Base-by-base conservation (phyloP, 2,888 invertebrate genomes). In the Apotomis capreana region DNA sequence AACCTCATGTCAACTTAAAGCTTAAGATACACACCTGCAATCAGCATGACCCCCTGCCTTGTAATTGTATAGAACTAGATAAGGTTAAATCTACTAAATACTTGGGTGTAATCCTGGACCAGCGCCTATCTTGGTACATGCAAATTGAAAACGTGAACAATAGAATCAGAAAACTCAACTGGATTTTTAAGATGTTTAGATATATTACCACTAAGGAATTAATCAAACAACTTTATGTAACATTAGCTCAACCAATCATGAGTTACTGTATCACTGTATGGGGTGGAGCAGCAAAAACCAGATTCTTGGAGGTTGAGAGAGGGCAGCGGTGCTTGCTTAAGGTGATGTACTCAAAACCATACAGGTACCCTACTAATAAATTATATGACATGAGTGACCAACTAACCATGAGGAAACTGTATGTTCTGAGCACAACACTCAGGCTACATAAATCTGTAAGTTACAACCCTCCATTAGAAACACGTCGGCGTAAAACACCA, bases 351-450 rank as follows among this genome's bases (percentile, higher is more conserved):
- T 15, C 12, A 61, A 49, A 40, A 40, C 12, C 49, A 61, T 15
- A 61, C 26, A 26, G 49, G 3, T 46, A 26, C 15, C 49, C 61
- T 15, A 61, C 61, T 15, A 52, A 36, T 6, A n/a, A 63, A 37
- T 26, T 63, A n/a, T 63, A 52, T 40, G 52, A 51, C 37, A 44
- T 44, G 3, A 55, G 64, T 37, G 44, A 44, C 55, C 64, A 55
- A 44, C 40, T 64, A 55, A 15, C 64, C 3, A 65, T 65, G 40
- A 65, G 57, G 46, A 65, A 65, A 9, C 57, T 65, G 46, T 65
- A 65, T 57, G 46, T 65, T 26, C 46, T 65, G 13, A 12, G 8
- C 10, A 15, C 64, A 55, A 55, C 15, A 26, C 12, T 64, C 10
- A 54, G 15, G 44, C 55, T 64, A 15, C 64, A 64, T 12, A 55